A percentile compares a stretch with the other conserved stretches of the same genome.
Conservation (phyloP, 2,888 invertebrate species). For the Microplitis manilae region DNA sequence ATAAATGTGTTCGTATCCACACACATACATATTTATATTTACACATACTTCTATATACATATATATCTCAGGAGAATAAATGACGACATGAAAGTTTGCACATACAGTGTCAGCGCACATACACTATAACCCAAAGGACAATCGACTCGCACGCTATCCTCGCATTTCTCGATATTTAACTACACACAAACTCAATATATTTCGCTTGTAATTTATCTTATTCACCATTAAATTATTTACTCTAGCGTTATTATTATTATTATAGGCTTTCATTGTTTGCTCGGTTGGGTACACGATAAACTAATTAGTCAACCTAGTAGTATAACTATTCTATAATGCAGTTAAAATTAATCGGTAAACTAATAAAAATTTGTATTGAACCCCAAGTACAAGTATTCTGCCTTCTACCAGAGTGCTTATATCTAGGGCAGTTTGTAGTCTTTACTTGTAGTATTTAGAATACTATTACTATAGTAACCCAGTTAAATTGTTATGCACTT, state of each 20-base stretch:
- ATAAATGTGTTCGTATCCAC: background rate
- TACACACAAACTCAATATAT: conserved; percentile 1
- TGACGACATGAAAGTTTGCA: conserved; percentile 11
- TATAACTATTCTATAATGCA: background rate
- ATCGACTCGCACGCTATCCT: conserved; percentile 25
- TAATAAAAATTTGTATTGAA: background rate
- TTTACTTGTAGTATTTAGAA: background rate
- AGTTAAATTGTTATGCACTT: conserved; percentile 10
- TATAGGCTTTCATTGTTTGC: background rate
- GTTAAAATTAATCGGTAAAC: background rate
- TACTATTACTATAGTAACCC: conserved; percentile 5
- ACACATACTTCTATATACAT: background rate
- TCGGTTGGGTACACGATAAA: background rate
- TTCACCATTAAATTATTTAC: background rate
- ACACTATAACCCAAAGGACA: background rate
- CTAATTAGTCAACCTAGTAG: background rate
- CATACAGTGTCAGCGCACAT: background rate
- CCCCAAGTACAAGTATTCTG: too few species aligned
- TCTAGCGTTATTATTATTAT: background rate
- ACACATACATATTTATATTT: background rate
- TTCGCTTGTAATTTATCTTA: background rate
- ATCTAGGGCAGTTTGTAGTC: background rate
- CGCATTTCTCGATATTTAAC: conserved; percentile 25
- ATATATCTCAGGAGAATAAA: conserved; percentile 17
- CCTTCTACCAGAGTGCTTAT: background rate